A percentile compares a stretch with the other conserved stretches of the same genome.
Conservation (phyloP, 2,888 invertebrate species). For the Syrphus vitripennis region DNA sequence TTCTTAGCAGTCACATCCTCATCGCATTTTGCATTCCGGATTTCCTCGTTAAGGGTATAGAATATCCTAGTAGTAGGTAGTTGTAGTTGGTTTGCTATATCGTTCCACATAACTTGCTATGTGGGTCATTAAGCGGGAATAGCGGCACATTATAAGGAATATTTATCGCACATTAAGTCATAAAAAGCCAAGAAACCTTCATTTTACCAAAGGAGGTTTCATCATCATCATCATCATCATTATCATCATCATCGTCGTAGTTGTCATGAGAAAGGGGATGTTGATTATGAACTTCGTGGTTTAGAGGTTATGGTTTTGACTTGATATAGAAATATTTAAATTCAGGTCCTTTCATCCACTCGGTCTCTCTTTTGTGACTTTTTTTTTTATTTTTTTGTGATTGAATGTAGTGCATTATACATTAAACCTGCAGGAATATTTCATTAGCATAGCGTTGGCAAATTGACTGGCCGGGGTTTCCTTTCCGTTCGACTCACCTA, state of each 20-base stretch:
- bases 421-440: conserved; percentile 37
- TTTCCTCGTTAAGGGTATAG: not conserved
- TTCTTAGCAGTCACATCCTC: not conserved
- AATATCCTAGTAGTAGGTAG: not conserved
- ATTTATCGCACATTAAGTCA: conserved; percentile 47
- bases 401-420: conserved; percentile 13
- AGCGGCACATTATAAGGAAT: conserved; percentile 45
- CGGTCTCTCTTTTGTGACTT: not conserved
- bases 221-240: too few relatives aligned
- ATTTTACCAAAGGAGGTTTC: not conserved
- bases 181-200: conserved; percentile 9
- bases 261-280: not conserved
- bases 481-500: conserved; percentile 44
- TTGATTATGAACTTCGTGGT: conserved; percentile 31
- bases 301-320: conserved; percentile 20
- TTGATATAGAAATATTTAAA: conserved; percentile 24
- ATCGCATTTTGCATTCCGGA: not conserved
- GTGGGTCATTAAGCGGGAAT: conserved; percentile 49
- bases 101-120: conserved; percentile 49
- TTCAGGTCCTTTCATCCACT: not conserved
- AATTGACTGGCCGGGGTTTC: conserved; percentile 58
- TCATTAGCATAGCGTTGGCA: conserved; percentile 48
- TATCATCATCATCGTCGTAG: too few relatives aligned
- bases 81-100: not conserved
- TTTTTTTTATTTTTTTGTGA: too few relatives aligned